A percentile compares a stretch with the other conserved stretches of the same genome.
Conservation (phyloP, 2,113 vertebrate genomes). For the Scytalopus superciliaris region DNA sequence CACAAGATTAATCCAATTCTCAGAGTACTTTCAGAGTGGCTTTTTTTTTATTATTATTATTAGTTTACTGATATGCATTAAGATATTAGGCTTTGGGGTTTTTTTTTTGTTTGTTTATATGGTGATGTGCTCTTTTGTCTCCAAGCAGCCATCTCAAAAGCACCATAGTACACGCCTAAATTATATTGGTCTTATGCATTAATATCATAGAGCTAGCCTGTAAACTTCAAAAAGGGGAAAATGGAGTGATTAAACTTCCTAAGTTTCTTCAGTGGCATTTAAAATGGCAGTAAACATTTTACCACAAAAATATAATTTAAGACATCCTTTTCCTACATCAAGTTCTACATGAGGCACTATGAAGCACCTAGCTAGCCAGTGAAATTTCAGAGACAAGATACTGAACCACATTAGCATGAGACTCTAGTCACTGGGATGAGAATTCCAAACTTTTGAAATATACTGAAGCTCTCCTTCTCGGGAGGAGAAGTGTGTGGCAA, state of each 20-base stretch:
- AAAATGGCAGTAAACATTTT: background rate
- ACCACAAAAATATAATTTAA: background rate
- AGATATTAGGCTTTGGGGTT: background rate
- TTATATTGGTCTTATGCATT: fast-evolving
- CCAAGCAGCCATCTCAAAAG: background rate
- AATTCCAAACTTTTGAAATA: background rate
- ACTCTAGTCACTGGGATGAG: background rate
- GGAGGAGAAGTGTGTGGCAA: background rate
- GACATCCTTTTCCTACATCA: background rate
- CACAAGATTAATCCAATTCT: background rate
- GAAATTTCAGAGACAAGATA: background rate
- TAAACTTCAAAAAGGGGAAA: background rate
- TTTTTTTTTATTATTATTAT: background rate
- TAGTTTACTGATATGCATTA: background rate
- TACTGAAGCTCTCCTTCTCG: background rate
- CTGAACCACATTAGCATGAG: background rate
- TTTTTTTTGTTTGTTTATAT: background rate
- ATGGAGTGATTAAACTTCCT: background rate
- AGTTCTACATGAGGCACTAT: background rate
- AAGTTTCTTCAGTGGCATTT: background rate
- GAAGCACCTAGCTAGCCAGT: background rate
- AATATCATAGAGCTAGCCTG: background rate
- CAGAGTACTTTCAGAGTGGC: background rate
- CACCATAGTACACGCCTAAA: background rate
- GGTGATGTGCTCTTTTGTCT: background rate